Evolutionary conservation across 2,888 invertebrate genomes (phyloP), one percentile per base, ranked within the genome.

Genomic region (Crocallis elinguaria): DNA sequence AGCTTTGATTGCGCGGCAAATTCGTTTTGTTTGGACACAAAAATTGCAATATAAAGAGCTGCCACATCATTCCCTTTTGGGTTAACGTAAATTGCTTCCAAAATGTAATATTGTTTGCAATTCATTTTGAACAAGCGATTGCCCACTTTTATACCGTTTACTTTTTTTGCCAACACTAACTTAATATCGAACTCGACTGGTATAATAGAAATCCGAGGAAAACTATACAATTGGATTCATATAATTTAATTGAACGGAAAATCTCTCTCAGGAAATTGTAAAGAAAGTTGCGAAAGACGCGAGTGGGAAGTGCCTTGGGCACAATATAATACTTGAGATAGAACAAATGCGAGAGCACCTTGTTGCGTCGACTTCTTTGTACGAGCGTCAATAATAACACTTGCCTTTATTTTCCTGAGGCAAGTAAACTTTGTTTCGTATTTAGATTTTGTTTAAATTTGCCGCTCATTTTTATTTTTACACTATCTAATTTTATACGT

Each of bases 11-110:
- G 91, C 89, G 87, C 86, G 86, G 88, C 88, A 89, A 91, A 91
- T 89, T 91, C 86, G 88, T 89, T 91, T 91, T 91, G 90, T 91
- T 91, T 91, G 88, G 83, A 88, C 85, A 88, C 89, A 91, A 90
- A 91, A 91, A 89, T 90, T 91, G 91, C 90, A 90, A 90, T 90
- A 88, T 89, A 91, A 89, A 91, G 89, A 89, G 89, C 87, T 86
- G 88, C 89, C 91, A 90, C 91, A 90, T 90, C 91, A 91, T 91
- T 89, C 90, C 89, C 87, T 86, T 90, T 88, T 79, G 86, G 89
- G 86, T 89, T 88, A 86, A 86, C 89, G 88, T 90, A 88, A 88
- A 90, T 91, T 88, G 89, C 84, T 84, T 84, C 87, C 85, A 88
- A 89, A 88, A 88, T 86, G 88, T 89, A 88, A 88, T 86, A 88